Evolutionary conservation across 2,888 invertebrate genomes (phyloP), one percentile per base, ranked within the genome.

Genomic region (Chalcis sispes): DNA sequence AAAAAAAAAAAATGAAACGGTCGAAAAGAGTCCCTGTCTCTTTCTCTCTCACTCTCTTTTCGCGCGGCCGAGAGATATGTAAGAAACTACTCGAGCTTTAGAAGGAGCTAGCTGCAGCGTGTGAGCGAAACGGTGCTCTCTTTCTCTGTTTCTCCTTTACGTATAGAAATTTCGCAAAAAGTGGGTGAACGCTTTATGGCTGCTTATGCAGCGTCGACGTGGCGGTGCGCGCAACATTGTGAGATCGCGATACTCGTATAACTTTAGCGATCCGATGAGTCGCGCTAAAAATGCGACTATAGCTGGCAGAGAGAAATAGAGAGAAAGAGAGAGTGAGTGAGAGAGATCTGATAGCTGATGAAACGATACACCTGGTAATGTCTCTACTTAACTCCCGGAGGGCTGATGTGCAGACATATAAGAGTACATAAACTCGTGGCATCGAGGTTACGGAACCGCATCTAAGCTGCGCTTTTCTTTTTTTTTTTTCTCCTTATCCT

Each of bases 151-250:
- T 32, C 1, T 42, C 59, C 36, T 54, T 25, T 46, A 46, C 69
- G 54, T 66, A 77, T 71, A 71, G 74, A 71, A 74, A 74, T 77
- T 70, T 66, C 54, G 71, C 70, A 66, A 74, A 74, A 70, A 77
- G 48, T 64, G 64, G 71, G 32, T 52, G 72, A 66, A 20, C 72
- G 61, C 20, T 72, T 71, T 70, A 71, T 25, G 48, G 59, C 20
- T 42, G 40, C 20, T 15, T n/a, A n/a, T n/a, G n/a, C n/a, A n/a
- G n/a, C n/a, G n/a, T n/a, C n/a, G n/a, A n/a, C n/a, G n/a, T n/a
- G n/a, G n/a, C n/a, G n/a, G 42, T 1, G 56, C 13, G 40, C 50
- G 73, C 52, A 20, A 70, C 59, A 70, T 59, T 59, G 67, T 67
- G 40, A 54, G 64, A 65, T 65, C 56, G 50, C 48, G 50, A 72